Conservation (phyloP, 2,888 invertebrate genomes). For the Zonitis immaculata region DNA sequence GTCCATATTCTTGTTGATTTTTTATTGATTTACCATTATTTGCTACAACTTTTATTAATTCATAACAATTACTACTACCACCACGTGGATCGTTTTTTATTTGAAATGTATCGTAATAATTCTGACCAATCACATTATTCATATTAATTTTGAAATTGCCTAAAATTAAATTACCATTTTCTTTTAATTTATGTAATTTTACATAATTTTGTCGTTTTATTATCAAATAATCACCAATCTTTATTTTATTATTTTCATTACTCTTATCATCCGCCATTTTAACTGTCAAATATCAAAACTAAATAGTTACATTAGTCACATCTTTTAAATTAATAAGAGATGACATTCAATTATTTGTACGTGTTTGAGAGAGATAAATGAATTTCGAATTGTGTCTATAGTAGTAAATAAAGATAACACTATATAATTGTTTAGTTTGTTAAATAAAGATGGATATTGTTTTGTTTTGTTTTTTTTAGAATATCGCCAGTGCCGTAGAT, state of each 20-base stretch:
- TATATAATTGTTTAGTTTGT: neutral
- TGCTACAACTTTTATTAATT: constrained; percentile 50
- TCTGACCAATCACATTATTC: constrained; percentile 60
- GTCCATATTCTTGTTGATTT: constrained; percentile 50
- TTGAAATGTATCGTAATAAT: constrained; percentile 72
- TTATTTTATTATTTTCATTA: constrained; percentile 47
- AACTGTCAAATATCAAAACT: too few relatives aligned
- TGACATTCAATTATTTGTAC: too few relatives aligned
- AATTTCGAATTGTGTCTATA: too few relatives aligned
- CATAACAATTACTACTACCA: neutral
- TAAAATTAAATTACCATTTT: constrained; percentile 59
- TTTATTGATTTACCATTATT: neutral
- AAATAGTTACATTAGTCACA: too few relatives aligned
- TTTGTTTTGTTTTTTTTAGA: constrained; percentile 44
- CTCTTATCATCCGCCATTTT: too few relatives aligned
- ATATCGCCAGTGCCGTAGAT: constrained; percentile 66
- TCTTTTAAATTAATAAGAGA: too few relatives aligned
- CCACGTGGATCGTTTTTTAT: constrained; percentile 55
- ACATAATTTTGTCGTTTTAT: constrained; percentile 74
- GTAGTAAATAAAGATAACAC: neutral
- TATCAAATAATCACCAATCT: constrained; percentile 67
- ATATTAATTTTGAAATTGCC: constrained; percentile 69
- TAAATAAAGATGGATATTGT: neutral
- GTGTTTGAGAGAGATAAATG: too few relatives aligned
- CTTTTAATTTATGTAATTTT: constrained; percentile 68